Evolutionary conservation across 2,113 vertebrate species (phyloP), one percentile per base, ranked within the genome.

Genomic region (Lucifuga dentata): DNA sequence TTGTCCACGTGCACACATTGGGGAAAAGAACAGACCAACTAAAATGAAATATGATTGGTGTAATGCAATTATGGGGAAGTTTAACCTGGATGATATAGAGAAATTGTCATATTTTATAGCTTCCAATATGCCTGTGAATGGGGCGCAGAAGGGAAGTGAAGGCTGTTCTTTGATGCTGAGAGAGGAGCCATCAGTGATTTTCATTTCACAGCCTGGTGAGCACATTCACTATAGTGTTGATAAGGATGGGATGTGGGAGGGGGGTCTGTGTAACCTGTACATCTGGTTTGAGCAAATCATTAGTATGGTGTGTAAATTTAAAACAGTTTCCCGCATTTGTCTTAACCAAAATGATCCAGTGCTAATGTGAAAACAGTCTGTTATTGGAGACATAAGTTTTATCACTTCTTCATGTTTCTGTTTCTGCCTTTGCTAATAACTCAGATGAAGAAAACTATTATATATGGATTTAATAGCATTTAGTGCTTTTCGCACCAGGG

Each of bases 201-300:
- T 86, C 80, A 92, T 93, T 92, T 91, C 88, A 90, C 82, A 84
- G 89, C 69, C 84, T 78, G 64, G 69, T 78, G 73, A 84, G 68
- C 87, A 82, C 87, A 82, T 84, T 88, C 63, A 84, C 53, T 20
- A 60, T 70, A 76, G 70, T 78, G 76, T 71, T 68, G 69, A 86
- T 85, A 74, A 85, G 75, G 62, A 45, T 1, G 29, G 52, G 38
- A 49, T 40, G 56, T 52, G 73, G 35, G 62, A 38, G 59, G 5
- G 26, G 55, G 80, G 49, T 80, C 72, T 65, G 66, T 53, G 29
- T 55, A 66, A 85, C 68, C 24, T 38, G 48, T 20, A 49, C 49
- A 60, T 67, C 51, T 32, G 33, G 23, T 35, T 20, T 24, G 10
- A 79, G 39, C 29, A 57, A 57, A 64, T 49, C 48, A 58, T n/a